Evolutionary conservation across 2,797 vertebrate genomes (phyloP), one percentile per base, ranked within the genome.

Genomic region (Megaceryle alcyon): DNA sequence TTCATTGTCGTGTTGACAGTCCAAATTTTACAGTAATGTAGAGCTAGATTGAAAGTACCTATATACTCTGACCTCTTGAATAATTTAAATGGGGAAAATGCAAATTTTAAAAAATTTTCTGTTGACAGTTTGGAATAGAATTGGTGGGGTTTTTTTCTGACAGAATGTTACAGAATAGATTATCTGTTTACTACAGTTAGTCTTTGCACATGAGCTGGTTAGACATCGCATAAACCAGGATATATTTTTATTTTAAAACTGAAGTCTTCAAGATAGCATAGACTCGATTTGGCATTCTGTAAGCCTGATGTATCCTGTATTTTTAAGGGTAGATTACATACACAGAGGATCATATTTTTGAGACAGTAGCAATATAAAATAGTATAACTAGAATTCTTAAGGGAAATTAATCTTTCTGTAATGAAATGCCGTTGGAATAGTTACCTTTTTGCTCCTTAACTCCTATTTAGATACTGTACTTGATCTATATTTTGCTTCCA

Each of bases 81-180:
- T 78, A 78, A 78, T 46, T 76, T 65, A 76, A 92, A 28, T 85
- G 90, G 54, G n/a, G 61, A 59, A 91, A 94, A 88, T 92, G 82
- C 91, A 63, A 31, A 22, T 59, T 48, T 12, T 46, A 59, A 39
- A 33, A 33, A 33, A 29, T 29, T 3, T 51, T 72, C 13, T n/a
- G 17, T 54, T 3, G 16, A 63, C 4, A 53, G 44, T 73, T 73
- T 18, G 75, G 9, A 0, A 0, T 75, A 37, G 41, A 20, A 41
- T 64, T 10, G 13, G 13, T 61, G 39, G 4, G 1, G 2, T 5
- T 53, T 51, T 53, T 51, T 53, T 77, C 77, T 75, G 26, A 16
- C 25, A 75, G n/a, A 82, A 15, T 20, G 6, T 60, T 82, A 66
- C 21, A 14, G 17, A 31, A 23, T 48, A 66, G 10, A 4, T 69